Evolutionary conservation across 2,113 vertebrate species (phyloP).

Genomic region (Cyanistes caeruleus): DNA sequence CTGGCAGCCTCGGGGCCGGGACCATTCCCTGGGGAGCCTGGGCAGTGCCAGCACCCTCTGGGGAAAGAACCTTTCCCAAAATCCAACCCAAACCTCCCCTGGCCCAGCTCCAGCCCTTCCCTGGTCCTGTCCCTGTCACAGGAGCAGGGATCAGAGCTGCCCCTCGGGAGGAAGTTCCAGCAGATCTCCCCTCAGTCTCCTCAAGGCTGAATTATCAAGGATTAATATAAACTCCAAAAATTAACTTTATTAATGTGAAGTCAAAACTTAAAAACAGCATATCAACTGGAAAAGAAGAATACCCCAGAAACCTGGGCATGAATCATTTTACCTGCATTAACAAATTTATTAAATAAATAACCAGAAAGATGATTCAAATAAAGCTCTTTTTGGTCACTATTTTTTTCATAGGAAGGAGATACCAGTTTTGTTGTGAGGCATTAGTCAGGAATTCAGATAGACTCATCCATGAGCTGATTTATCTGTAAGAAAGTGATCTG

Average conservation of each 20-base stretch:
- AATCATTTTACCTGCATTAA: neutral
- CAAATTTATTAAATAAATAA: neutral
- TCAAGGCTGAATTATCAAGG: neutral
- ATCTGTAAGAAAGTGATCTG: constrained; percentile 23
- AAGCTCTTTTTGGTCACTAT: neutral
- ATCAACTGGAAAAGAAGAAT: neutral
- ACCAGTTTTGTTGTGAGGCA: neutral
- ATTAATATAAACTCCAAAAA: neutral
- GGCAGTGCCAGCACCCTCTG: neutral
- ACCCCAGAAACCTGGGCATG: neutral
- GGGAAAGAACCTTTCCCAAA: neutral
- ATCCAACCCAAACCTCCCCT: accelerated
- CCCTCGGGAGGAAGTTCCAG: neutral
- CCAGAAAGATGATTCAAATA: neutral
- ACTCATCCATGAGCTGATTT: constrained; percentile 26
- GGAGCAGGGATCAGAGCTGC: accelerated
- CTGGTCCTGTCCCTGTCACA: neutral
- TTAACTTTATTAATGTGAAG: neutral
- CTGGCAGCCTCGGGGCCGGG: neutral
- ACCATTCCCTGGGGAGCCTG: neutral
- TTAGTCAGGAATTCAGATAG: constrained; percentile 13
- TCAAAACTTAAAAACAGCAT: neutral
- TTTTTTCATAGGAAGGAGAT: neutral
- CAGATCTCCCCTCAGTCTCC: neutral
- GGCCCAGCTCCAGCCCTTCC: accelerated